Evolutionary conservation across 2,888 invertebrate genomes (phyloP).

Genomic region (Alloplasta piceator): DNA sequence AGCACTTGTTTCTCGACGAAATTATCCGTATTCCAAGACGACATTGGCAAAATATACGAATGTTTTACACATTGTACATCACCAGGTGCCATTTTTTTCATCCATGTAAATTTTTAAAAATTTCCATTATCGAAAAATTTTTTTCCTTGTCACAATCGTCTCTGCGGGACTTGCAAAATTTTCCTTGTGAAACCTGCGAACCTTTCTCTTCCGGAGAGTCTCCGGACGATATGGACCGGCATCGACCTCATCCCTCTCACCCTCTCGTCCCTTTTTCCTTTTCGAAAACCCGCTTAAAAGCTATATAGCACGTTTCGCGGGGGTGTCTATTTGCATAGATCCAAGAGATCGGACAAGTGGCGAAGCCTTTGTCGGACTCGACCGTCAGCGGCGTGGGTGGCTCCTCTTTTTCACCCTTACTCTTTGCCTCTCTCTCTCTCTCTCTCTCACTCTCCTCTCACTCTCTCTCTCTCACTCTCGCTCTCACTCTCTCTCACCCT

Average conservation of each 20-base stretch:
- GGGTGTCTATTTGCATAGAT: slow-evolving; percentile 81
- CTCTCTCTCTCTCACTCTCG: slow-evolving; percentile 29
- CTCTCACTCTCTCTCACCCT: slow-evolving; percentile 54
- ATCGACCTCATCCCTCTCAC: slow-evolving; percentile 47
- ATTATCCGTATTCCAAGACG: slow-evolving; percentile 43
- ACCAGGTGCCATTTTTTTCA: slow-evolving; percentile 3
- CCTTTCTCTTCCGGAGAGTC: too few relatives aligned
- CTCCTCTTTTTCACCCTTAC: slow-evolving; percentile 66
- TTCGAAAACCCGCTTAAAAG: slow-evolving; percentile 51
- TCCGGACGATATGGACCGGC: slow-evolving; percentile 7
- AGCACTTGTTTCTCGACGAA: slow-evolving; percentile 48
- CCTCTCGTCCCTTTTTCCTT: slow-evolving; percentile 32
- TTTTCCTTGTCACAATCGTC: too few relatives aligned
- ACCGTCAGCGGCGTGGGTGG: slow-evolving; percentile 77
- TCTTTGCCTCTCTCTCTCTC: slow-evolving; percentile 54
- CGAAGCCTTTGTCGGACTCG: slow-evolving; percentile 75
- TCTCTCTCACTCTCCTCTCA: slow-evolving; percentile 44
- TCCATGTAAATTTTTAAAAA: not conserved
- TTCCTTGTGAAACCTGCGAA: too few relatives aligned
- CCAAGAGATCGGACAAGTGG: slow-evolving; percentile 80
- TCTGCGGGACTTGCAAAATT: too few relatives aligned
- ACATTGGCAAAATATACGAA: slow-evolving; percentile 37
- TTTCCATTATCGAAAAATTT: too few relatives aligned
- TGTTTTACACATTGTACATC: slow-evolving; percentile 4
- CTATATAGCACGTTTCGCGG: slow-evolving; percentile 63